These are phyloP conservation scores for Venusia cambrica DNA, from an alignment of 2,888 invertebrate genomes.

Conservation along the genomic window DNA sequence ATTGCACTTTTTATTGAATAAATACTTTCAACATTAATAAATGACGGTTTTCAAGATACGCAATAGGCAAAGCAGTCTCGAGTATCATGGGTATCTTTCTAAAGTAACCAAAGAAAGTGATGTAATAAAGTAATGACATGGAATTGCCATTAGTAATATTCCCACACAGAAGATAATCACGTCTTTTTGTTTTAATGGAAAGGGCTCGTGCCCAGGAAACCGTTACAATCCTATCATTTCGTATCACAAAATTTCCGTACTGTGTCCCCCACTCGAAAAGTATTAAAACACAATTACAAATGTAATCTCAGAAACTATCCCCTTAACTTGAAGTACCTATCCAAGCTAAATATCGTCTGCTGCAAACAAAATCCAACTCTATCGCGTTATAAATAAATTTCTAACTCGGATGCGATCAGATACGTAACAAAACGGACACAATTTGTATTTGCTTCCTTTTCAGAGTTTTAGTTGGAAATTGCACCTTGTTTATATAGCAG, in stretches of 20 bases:
- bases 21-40: no score
- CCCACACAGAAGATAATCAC: no score
- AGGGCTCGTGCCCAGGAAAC: constrained; percentile 1
- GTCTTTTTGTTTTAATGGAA: no score
- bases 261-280: constrained; percentile 47
- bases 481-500: constrained; percentile 23
- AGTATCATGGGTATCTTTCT: no score
- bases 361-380: constrained; percentile 16
- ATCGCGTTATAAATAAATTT: constrained; percentile 16
- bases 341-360: constrained; percentile 22
- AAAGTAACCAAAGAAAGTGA: no score
- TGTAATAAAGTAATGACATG: no score
- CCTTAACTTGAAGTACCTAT: constrained; percentile 65
- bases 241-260: constrained; percentile 9
- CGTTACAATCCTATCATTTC: constrained; percentile 9
- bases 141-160: no score
- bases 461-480: constrained; percentile 27
- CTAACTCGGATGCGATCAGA: constrained; percentile 16
- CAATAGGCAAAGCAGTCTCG: no score
- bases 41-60: no score
- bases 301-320: constrained; percentile 66
- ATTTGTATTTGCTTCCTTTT: constrained; percentile 18
- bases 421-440: constrained; percentile 17
- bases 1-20: no score
- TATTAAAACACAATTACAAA: constrained; percentile 70